Percentiles rank a stretch among this genome's conserved stretches.
These are phyloP conservation scores for Aspiorhynchus laticeps DNA, from an alignment of 2,113 vertebrate genomes.

Conservation along the genomic window DNA sequence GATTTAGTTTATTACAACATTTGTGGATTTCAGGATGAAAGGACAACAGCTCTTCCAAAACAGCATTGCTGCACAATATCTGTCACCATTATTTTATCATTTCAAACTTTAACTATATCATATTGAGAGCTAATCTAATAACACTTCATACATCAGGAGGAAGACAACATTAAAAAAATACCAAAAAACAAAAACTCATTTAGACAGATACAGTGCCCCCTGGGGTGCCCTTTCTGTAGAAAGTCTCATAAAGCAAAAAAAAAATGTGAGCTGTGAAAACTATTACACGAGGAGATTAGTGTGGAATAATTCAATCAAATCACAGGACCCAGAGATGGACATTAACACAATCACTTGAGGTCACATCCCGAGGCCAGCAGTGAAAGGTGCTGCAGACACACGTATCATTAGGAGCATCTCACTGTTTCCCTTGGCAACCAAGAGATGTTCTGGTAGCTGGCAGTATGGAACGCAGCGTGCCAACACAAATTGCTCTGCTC, in stretches of 20 bases:
- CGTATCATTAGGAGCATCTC: constrained; percentile 12
- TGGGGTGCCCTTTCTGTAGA: not conserved
- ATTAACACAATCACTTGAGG: constrained; percentile 19
- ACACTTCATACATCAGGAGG: not conserved
- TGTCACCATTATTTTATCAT: not conserved
- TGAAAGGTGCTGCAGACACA: constrained; percentile 44
- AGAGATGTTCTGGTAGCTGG: constrained; percentile 52
- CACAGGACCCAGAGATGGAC: constrained; percentile 10
- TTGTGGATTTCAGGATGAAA: not conserved
- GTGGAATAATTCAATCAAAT: constrained; percentile 26
- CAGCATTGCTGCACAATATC: not conserved
- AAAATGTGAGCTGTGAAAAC: not conserved
- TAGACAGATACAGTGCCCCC: not conserved
- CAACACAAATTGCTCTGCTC: constrained; percentile 38
- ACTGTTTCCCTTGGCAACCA: constrained; percentile 58
- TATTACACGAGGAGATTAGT: not conserved
- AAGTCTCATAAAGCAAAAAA: not conserved
- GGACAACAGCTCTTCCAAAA: not conserved
- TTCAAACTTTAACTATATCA: constrained; percentile 13
- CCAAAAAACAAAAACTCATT: not conserved
- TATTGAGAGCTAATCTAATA: not conserved
- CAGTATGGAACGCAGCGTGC: constrained; percentile 50
- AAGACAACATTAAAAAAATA: not conserved
- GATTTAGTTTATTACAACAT: not conserved
- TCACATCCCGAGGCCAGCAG: constrained; percentile 41